These are phyloP conservation scores for Brachyrhaphis roseni DNA, from an alignment of 2,797 vertebrate genomes.

Conservation along the genomic window DNA sequence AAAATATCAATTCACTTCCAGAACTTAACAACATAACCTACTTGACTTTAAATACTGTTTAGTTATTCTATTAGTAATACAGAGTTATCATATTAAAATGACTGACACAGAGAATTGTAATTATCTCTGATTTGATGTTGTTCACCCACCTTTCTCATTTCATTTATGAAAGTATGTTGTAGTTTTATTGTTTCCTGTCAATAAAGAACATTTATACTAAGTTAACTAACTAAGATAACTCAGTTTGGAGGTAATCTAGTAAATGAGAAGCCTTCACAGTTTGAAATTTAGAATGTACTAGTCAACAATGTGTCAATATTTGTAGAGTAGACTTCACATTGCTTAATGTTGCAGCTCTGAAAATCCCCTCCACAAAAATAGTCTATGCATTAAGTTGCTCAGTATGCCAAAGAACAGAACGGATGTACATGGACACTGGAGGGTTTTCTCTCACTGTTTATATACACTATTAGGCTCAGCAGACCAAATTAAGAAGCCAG, in stretches of 20 bases:
- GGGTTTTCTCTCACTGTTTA: constrained; percentile 43
- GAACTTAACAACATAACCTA: neutral
- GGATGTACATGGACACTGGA: constrained; percentile 17
- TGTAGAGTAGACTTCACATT: too few relatives aligned
- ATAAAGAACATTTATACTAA: neutral
- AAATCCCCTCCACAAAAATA: neutral
- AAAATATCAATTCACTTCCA: neutral
- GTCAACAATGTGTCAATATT: too few relatives aligned
- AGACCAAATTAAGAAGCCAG: constrained; percentile 68
- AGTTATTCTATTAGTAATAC: neutral
- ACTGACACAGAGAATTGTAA: neutral
- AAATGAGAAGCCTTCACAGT: too few relatives aligned
- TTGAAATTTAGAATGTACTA: too few relatives aligned
- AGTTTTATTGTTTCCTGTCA: neutral
- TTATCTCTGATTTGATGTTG: neutral
- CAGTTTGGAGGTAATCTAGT: too few relatives aligned
- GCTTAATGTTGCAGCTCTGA: too few relatives aligned
- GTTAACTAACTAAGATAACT: too few relatives aligned
- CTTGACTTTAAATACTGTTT: neutral
- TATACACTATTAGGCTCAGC: constrained; percentile 49
- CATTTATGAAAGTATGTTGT: neutral
- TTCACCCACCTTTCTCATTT: neutral
- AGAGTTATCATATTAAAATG: neutral
- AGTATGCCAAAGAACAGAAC: constrained; percentile 7
- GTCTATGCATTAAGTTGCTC: neutral